A percentile compares a stretch with the other conserved stretches of the same genome.
These are phyloP conservation scores for Thaleichthys pacificus DNA, from an alignment of 2,797 vertebrate genomes.

Conservation along the genomic window DNA sequence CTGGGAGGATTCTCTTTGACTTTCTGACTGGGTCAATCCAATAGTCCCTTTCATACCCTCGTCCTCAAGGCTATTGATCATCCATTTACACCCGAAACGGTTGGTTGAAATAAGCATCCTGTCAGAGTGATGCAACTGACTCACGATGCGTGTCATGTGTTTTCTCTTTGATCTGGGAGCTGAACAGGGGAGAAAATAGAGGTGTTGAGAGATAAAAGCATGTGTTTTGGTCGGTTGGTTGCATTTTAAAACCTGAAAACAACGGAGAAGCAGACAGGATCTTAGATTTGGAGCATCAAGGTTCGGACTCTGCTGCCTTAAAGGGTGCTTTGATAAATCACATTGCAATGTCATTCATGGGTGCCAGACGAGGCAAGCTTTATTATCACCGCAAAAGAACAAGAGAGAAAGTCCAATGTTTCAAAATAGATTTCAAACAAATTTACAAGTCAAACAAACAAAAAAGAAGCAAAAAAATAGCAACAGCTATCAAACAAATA, in stretches of 20 bases:
- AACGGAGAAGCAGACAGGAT: conserved; percentile 13
- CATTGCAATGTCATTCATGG: conserved; percentile 23
- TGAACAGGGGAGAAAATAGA: neutral
- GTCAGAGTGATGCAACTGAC: conserved; percentile 26
- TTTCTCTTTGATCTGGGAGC: conserved; percentile 4
- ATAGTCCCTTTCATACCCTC: neutral
- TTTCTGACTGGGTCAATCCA: conserved; percentile 10
- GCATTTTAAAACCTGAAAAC: no score
- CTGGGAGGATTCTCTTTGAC: neutral
- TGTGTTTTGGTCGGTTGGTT: no score
- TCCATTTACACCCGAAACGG: conserved; percentile 9
- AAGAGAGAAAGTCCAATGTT: conserved; percentile 42
- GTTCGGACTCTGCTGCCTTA: no score
- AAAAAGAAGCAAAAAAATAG: conserved; percentile 57
- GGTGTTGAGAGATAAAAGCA: no score
- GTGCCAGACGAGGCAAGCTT: conserved; percentile 73
- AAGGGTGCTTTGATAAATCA: no score
- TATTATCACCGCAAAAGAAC: conserved; percentile 71
- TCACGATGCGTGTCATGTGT: conserved; percentile 23
- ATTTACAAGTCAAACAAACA: conserved; percentile 52
- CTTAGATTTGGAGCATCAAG: neutral
- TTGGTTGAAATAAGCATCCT: no score
- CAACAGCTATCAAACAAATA: conserved; percentile 74
- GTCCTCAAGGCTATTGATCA: conserved; percentile 7
- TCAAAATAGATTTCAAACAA: conserved; percentile 72